Base-by-base conservation (phyloP, 1,140 invertebrate genomes). In the Drosophila azteca region DNA sequence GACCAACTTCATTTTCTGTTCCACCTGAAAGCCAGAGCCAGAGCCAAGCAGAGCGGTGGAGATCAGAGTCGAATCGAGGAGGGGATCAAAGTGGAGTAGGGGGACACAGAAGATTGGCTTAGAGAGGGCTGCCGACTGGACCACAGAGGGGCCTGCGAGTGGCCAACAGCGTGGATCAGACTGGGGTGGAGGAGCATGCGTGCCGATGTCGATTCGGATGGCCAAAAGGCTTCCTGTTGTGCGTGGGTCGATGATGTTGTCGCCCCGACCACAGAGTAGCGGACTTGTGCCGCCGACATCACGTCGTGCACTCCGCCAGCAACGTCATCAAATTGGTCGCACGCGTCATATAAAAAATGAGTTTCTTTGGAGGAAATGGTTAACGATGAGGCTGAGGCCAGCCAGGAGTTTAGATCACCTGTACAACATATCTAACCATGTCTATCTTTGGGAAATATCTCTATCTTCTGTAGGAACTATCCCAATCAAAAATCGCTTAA, bases 161-260 rank as follows among this genome's bases (percentile, higher is more conserved):
- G 3, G 9, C 9, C 29, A 8, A 31, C 7, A 31, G 29, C 29
- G 2, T 31, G 31, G 31, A 8, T 13, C 31, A 35, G 31, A 35
- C 11, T 39, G 35, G 8, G 4, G 46, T 51, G 24, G 24, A 24
- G 24, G 46, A 41, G 59, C 49, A 50, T 84, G 75, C 75, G 66
- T 83, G 61, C 55, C 67, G 53, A 49, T 58, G 70, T 66, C 60
- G 22, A 58, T 51, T 63, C 53, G 60, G 67, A 73, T 68, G 69
- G 63, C 69, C 65, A 67, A 83, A 83, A 83, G 80, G 81, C 79
- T 83, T 83, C 80, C 80, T 83, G 80, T 79, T 77, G 76, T 88
- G 83, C 83, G 83, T 87, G 83, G 83, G 83, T 35, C 52, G 78
- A 24, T 17, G 72, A 68, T 75, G 58, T 67, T 72, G 75, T 70